Percentiles rank a stretch among this genome's conserved stretches.
phyloP scores from a whole-genome alignment of 2,113 vertebrate species.

The Cebus imitator region DNA sequence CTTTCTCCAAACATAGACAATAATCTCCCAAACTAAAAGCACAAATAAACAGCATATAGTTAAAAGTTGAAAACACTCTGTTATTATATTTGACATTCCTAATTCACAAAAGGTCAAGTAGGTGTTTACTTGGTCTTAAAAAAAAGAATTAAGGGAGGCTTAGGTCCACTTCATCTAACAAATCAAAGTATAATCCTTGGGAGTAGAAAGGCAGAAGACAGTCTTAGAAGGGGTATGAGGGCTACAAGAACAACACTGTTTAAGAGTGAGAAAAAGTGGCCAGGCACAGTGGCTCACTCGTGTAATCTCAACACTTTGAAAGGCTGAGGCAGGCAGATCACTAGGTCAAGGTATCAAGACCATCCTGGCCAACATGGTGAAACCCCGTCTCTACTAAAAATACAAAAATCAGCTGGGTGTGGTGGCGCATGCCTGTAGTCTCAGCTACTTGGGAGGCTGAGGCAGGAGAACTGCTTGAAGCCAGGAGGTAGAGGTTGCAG shows the following conservation, averaged over 20 bases:
- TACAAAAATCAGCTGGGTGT: too few species aligned
- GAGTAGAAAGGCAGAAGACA: background rate
- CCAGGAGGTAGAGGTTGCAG: too few species aligned
- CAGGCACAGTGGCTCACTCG: too few species aligned
- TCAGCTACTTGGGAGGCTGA: too few species aligned
- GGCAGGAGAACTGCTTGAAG: too few species aligned
- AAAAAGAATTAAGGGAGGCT: conserved; percentile 17
- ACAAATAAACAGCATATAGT: conserved; percentile 6
- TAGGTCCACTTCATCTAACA: background rate
- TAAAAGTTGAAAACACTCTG: background rate
- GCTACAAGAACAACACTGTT: background rate
- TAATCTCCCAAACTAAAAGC: conserved; percentile 21
- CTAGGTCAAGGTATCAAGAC: too few species aligned
- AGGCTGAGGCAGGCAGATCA: too few species aligned
- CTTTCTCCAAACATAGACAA: conserved; percentile 27
- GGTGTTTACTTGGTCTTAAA: background rate
- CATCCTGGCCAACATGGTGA: too few species aligned
- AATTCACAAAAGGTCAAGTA: conserved; percentile 42
- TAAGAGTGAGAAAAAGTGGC: background rate
- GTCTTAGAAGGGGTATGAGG: background rate
- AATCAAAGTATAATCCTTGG: background rate
- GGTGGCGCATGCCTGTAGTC: too few species aligned
- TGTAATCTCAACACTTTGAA: too few species aligned
- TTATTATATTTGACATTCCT: background rate
- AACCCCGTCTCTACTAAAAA: too few species aligned